Percentiles rank a stretch among this genome's conserved stretches.
Conservation (phyloP, 2,113 vertebrate species). For the Pteruthius melanotis region DNA sequence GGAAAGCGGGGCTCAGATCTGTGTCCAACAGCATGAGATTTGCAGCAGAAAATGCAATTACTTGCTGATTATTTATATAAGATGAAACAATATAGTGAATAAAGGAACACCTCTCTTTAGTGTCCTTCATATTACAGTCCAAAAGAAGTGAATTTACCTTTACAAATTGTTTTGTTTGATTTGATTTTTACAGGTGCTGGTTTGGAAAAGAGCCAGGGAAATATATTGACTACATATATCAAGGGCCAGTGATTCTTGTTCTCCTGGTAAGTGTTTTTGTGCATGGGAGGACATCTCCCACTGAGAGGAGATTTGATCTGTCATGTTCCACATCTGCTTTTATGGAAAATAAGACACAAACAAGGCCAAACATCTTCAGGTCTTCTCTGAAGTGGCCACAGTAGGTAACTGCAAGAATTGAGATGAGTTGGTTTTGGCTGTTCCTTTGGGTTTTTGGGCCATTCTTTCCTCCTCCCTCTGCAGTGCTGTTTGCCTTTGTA, state of each 20-base stretch:
- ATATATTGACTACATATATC: constrained; percentile 96
- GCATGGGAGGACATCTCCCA: not conserved
- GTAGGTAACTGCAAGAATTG: not conserved
- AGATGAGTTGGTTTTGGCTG: not conserved
- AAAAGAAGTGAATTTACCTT: not conserved
- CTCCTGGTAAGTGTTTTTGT: constrained; percentile 83
- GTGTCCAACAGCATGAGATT: not conserved
- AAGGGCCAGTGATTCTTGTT: constrained; percentile 96
- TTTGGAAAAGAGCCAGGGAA: constrained; percentile 96
- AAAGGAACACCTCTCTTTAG: not conserved
- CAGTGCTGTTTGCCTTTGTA: not conserved
- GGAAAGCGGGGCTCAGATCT: not conserved
- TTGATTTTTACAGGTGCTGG: constrained; percentile 85
- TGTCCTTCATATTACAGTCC: not conserved
- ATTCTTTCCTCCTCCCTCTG: not conserved
- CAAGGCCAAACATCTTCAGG: not conserved
- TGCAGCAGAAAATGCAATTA: not conserved
- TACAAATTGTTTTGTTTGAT: not conserved
- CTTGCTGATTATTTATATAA: not conserved
- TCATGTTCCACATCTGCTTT: not conserved
- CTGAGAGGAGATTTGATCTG: not conserved
- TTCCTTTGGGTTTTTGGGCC: not conserved
- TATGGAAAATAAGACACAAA: not conserved
- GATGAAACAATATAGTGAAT: not conserved
- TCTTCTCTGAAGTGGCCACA: not conserved